These are phyloP conservation scores for Tholera decimalis DNA, from an alignment of 2,888 invertebrate genomes.

Conservation along the genomic window DNA sequence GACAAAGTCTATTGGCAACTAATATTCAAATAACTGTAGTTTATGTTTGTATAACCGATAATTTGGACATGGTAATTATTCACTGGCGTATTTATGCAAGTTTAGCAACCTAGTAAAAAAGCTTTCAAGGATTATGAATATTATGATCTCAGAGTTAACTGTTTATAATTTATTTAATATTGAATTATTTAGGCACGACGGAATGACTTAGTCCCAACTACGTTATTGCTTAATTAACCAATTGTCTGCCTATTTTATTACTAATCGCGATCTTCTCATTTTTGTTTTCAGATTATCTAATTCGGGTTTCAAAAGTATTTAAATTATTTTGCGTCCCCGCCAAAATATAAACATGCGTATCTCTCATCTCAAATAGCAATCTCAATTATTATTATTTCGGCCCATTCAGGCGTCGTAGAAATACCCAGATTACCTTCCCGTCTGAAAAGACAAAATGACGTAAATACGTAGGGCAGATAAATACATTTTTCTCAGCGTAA, in stretches of 20 bases:
- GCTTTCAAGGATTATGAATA: conserved; percentile 26
- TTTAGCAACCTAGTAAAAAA: conserved; percentile 17
- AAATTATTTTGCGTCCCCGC: conserved; percentile 5
- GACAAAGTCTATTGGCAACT: conserved; percentile 24
- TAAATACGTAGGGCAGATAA: conserved; percentile 43
- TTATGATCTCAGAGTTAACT: conserved; percentile 25
- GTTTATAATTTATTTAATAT: conserved; percentile 31
- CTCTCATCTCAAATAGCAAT: conserved; percentile 1
- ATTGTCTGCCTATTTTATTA: neutral
- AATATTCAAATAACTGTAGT: conserved; percentile 5
- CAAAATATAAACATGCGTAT: conserved; percentile 14
- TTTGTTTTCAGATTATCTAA: neutral
- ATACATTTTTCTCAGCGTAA: conserved; percentile 41
- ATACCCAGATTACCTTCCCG: conserved; percentile 18
- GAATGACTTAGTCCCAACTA: neutral
- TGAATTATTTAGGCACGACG: conserved; percentile 3
- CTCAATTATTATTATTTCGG: conserved; percentile 18
- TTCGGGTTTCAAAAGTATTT: conserved; percentile 3
- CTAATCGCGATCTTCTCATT: neutral
- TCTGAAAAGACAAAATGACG: conserved; percentile 39
- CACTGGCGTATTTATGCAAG: conserved; percentile 16
- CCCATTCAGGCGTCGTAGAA: conserved; percentile 22
- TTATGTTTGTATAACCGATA: conserved; percentile 17
- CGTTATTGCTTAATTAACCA: neutral
- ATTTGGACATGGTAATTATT: conserved; percentile 31